phyloP scores from a whole-genome alignment of 2,113 vertebrate species.

The Chloebia gouldiae region DNA sequence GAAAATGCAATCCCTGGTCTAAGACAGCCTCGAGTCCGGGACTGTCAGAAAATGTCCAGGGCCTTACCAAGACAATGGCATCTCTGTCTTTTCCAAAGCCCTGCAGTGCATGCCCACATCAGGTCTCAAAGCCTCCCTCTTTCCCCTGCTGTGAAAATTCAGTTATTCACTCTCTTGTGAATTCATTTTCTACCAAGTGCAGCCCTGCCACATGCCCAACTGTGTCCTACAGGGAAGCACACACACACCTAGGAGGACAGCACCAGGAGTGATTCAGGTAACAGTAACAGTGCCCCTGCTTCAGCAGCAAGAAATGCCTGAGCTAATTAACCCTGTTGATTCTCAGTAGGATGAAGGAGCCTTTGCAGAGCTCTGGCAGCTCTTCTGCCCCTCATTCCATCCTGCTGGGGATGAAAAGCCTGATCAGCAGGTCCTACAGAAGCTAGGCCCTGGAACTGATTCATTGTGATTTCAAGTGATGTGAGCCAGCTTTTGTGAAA shows the following conservation, averaged over 20 bases:
- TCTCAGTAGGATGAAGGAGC: neutral
- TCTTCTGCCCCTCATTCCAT: neutral
- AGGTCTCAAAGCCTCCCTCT: neutral
- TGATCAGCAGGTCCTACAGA: neutral
- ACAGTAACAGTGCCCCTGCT: neutral
- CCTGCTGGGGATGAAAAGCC: neutral
- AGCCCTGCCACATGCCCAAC: neutral
- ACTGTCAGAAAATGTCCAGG: neutral
- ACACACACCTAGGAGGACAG: neutral
- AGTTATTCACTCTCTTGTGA: neutral
- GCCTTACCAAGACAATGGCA: neutral
- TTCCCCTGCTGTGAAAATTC: neutral
- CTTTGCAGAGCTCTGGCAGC: neutral
- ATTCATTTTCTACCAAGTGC: neutral
- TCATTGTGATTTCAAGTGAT: neutral
- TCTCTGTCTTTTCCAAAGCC: neutral
- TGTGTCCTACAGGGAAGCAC: neutral
- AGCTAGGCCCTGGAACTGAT: neutral
- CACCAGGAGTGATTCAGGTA: neutral
- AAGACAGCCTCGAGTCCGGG: neutral
- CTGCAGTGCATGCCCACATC: neutral
- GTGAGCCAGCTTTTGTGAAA: neutral
- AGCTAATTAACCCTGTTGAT: neutral
- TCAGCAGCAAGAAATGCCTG: neutral
- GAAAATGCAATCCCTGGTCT: neutral